phyloP scores from a whole-genome alignment of 2,797 vertebrate species.

The Ispidina picta region DNA sequence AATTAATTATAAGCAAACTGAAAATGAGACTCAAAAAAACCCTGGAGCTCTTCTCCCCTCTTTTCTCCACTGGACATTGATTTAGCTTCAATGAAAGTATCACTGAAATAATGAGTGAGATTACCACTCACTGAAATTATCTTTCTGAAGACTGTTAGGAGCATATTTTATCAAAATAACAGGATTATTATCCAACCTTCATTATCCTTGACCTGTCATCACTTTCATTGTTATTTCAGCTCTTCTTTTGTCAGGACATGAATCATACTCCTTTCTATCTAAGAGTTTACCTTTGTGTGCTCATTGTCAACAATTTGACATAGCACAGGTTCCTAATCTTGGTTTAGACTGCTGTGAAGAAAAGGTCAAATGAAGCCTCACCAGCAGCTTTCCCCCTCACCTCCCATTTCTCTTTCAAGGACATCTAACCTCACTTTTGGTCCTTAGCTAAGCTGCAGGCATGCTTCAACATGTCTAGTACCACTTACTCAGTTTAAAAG shows the following conservation, averaged over 20 bases:
- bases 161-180: not conserved
- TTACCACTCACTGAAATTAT: not conserved
- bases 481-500: not conserved
- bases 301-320: not conserved
- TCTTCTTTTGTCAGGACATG: not conserved
- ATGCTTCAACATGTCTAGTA: not conserved
- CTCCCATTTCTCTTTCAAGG: rapidly evolving
- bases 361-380: not conserved
- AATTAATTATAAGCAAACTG: not conserved
- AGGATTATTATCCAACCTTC: not conserved
- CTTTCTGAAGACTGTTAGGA: not conserved
- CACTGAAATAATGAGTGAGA: not conserved
- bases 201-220: not conserved
- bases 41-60: not conserved
- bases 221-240: not conserved
- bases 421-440: not conserved
- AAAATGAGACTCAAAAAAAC: not conserved
- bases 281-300: not conserved
- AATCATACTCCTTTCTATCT: not conserved
- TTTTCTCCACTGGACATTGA: not conserved
- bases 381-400: rapidly evolving
- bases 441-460: not conserved
- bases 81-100: not conserved
- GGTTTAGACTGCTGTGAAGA: not conserved
- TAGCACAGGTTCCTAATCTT: not conserved